A percentile compares a stretch with the other conserved stretches of the same genome.
Conservation (phyloP, 2,888 invertebrate species). For the Catotricha subobsoleta region DNA sequence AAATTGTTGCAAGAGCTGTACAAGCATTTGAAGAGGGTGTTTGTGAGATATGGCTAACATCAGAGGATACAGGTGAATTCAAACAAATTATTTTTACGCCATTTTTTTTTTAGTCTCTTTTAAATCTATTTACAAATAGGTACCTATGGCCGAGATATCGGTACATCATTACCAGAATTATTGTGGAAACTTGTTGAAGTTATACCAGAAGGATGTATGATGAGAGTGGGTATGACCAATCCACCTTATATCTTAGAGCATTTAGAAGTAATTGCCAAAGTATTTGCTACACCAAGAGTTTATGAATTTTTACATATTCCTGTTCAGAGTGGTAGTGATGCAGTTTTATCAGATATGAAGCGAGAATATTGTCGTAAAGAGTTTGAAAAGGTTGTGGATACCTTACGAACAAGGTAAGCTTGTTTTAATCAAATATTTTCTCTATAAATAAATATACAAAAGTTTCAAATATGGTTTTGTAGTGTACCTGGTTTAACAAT, state of each 20-base stretch:
- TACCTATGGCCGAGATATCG: conserved; percentile 91
- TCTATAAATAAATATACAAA: neutral
- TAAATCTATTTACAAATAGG: conserved; percentile 22
- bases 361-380: conserved; percentile 82
- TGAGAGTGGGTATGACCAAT: conserved; percentile 94
- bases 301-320: conserved; percentile 95
- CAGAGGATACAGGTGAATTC: conserved; percentile 88
- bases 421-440: neutral
- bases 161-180: conserved; percentile 67
- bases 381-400: conserved; percentile 78
- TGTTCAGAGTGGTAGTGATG: conserved; percentile 94
- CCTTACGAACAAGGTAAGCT: conserved; percentile 47
- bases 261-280: conserved; percentile 70
- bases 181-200: conserved; percentile 63
- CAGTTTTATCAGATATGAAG: conserved; percentile 87
- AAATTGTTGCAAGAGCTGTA: conserved; percentile 70
- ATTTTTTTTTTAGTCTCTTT: conserved; percentile 5
- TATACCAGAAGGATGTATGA: conserved; percentile 45
- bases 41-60: conserved; percentile 92
- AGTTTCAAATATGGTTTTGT: conserved; percentile 9
- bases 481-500: conserved; percentile 83
- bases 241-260: conserved; percentile 96
- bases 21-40: conserved; percentile 86
- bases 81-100: conserved; percentile 11
- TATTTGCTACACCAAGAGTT: conserved; percentile 73